Base-by-base conservation (phyloP, 2,797 vertebrate genomes). In the Malurus leucopterus region DNA sequence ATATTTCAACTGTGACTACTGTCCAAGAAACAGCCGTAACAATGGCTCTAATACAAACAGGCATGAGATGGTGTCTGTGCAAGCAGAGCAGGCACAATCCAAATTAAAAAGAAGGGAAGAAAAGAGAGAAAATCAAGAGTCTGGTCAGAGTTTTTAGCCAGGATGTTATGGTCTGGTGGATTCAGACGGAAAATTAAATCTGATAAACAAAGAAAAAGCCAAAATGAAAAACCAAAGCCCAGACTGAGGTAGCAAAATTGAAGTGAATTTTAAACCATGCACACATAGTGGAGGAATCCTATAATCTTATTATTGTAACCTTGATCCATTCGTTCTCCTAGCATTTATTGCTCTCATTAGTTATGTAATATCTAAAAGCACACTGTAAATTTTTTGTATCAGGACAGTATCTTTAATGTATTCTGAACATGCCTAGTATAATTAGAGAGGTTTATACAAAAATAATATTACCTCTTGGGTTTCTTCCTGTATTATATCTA, bases 301-400 rank as follows among this genome's bases (percentile, higher is more conserved):
- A 7, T 75, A 83, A 85, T 87, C 81, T 91, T 85, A 50, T 83
- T 77, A 77, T 50, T 70, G 27, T 86, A 89, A 90, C 54, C 82
- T 90, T 71, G 54, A 70, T 62, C 82, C 50, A 61, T 67, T 86
- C 10, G 3, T 90, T 91, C 71, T 88, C 22, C 55, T 44, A 85
- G 82, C 93, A 91, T 90, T 92, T 93, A 90, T 57, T 78, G 67
- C 43, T 86, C 38, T 93, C 59, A 73, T 94, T 95, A 89, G 58
- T 92, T 84, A 86, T n/a, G 18, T 86, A 75, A 59, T 85, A 83
- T 65, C 73, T 75, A 89, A 92, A 87, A 90, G 53, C 76, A 92
- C 59, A 73, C 12, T 76, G 84, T 87, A 72, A 58, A 40, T 90
- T 80, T 83, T 76, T 55, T 68, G 41, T 89, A 55, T 73, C 53